Percentiles rank a stretch among this genome's conserved stretches.
Conservation (phyloP, 2,797 vertebrate genomes). For the Aplochiton taeniatus region DNA sequence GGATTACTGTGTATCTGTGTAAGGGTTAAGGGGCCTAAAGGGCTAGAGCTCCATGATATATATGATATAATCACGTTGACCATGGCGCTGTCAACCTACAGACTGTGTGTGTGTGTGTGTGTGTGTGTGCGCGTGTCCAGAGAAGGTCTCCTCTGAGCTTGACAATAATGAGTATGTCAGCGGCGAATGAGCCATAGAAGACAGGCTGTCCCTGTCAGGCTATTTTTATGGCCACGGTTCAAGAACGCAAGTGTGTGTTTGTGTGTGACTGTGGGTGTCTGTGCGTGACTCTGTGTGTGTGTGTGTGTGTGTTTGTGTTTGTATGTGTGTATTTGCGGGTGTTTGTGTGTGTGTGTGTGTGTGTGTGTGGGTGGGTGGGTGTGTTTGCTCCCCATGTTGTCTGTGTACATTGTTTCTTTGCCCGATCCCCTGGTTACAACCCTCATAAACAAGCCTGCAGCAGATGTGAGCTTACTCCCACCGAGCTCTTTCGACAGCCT, state of each 20-base stretch:
- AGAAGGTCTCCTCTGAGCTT: constrained; percentile 65
- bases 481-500: no score
- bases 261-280: not conserved
- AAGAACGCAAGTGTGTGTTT: constrained; percentile 28
- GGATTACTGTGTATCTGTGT: not conserved
- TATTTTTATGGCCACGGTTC: constrained; percentile 58
- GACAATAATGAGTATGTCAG: constrained; percentile 68
- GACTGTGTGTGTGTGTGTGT: not conserved
- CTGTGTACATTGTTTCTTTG: no score
- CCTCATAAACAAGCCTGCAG: constrained; percentile 63
- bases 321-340: not conserved
- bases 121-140: constrained; percentile 65
- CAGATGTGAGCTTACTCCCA: constrained; percentile 56
- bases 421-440: constrained; percentile 63
- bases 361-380: no score
- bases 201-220: constrained; percentile 58
- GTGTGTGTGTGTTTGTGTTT: constrained; percentile 19
- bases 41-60: no score
- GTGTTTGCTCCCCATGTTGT: constrained; percentile 16
- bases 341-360: not conserved
- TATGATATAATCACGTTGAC: no score
- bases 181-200: constrained; percentile 48
- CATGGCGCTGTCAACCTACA: no score
- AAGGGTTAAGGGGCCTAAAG: no score
- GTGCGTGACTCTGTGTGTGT: not conserved